Base-by-base conservation (phyloP, 2,113 vertebrate genomes). In the Corythaeola cristata region DNA sequence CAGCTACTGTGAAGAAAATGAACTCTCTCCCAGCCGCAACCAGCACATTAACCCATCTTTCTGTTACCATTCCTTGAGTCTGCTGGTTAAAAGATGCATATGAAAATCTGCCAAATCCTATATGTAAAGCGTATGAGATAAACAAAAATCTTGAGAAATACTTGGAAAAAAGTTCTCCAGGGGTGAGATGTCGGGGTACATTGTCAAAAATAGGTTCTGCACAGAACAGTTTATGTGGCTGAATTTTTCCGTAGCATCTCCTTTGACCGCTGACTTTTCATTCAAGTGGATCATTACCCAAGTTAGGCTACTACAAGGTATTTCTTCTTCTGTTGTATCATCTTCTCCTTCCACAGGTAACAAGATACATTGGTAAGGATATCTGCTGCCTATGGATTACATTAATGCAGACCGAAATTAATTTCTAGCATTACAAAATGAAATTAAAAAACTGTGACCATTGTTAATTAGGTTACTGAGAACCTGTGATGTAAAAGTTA, bases 381-480 rank as follows among this genome's bases (percentile, higher is more conserved):
- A 92, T 82, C 90, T 88, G n/a, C 41, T 91, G 53, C 55, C n/a
- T 87, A 62, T 93, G 59, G 78, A 69, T 97, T 93, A 58, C 86
- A 23, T 66, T 92, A 93, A 92, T 88, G 74, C 32, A 63, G 55
- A 52, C 14, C 32, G 73, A 75, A 89, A 85, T 85, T 82, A 96
- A 92, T 95, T 95, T 45, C 91, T 94, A 82, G 32, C 2, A 15
- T 94, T 96, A 89, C 77, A 95, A 91, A 92, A 79, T 89, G 62
- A 92, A 94, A 93, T 90, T 49, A 8, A 92, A 92, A 89, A 56
- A 5, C 35, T 27, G 39, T 76, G 73, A 27, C 67, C 56, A 12
- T 92, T 88, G 87, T 91, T 95, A 93, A 95, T 92, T 81, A 89
- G 14, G 71, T 88, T 92, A 89, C 69, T 85, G 91, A 94, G 87